Evolutionary conservation across 2,888 invertebrate species (phyloP).

Genomic region (Cataglyphis albicans): DNA sequence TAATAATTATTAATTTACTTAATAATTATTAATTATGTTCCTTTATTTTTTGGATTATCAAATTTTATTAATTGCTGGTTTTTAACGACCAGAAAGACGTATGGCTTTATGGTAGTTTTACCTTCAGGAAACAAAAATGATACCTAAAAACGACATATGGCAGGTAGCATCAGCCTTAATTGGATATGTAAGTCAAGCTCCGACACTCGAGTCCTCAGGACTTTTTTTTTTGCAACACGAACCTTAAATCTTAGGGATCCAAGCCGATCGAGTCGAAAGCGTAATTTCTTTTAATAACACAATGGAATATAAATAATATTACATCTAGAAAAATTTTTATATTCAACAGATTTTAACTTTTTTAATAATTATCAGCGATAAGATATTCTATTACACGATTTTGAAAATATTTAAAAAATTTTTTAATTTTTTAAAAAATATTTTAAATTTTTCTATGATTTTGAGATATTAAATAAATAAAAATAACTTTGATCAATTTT

Average conservation of each 20-base stretch:
- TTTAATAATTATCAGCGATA: neutral
- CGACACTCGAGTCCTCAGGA: slow-evolving; percentile 49
- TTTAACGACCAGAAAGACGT: slow-evolving; percentile 23
- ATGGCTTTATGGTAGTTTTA: slow-evolving; percentile 61
- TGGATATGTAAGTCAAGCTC: slow-evolving; percentile 64
- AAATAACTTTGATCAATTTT: neutral
- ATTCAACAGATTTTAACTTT: neutral
- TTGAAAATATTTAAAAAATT: neutral
- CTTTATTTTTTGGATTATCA: neutral
- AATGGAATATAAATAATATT: neutral
- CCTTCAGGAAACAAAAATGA: slow-evolving; percentile 71
- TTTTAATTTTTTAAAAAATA: no score
- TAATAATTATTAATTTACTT: neutral
- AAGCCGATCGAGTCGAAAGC: neutral
- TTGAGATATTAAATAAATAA: neutral
- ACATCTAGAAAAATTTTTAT: neutral
- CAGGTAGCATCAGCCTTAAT: slow-evolving; percentile 61
- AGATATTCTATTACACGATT: neutral
- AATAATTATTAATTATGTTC: no score
- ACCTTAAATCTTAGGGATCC: neutral
- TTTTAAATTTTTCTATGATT: no score
- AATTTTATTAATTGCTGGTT: neutral
- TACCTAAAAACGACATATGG: slow-evolving; percentile 71
- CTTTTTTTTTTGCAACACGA: slow-evolving; percentile 10
- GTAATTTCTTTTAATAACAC: neutral